Conservation (phyloP, 2,113 vertebrate species). For the Pedetes capensis region DNA sequence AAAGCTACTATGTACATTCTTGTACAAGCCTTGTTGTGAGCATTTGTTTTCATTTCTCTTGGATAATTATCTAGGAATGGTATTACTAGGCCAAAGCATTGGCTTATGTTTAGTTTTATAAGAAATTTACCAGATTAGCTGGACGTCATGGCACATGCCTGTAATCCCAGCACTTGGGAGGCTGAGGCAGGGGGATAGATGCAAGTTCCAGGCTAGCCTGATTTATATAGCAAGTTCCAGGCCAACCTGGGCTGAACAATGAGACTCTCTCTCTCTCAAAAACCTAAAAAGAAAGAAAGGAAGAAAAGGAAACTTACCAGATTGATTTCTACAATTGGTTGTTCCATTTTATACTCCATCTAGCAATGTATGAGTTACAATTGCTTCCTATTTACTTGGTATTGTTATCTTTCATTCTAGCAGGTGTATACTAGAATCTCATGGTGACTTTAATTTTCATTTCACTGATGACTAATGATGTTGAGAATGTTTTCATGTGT, state of each 20-base stretch:
- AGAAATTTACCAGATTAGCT: conserved; percentile 4
- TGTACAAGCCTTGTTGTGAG: neutral
- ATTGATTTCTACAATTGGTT: neutral
- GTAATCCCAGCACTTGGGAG: too few species aligned
- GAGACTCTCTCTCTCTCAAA: too few species aligned
- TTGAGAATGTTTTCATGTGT: neutral
- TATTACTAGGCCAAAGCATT: conserved; percentile 11
- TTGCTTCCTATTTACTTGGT: neutral
- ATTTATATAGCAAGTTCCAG: too few species aligned
- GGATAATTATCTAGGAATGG: neutral
- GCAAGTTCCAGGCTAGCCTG: too few species aligned
- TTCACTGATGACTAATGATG: neutral
- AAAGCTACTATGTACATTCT: conserved; percentile 8
- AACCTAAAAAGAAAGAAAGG: too few species aligned
- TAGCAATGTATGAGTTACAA: neutral
- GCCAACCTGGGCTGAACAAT: too few species aligned
- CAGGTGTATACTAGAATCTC: neutral
- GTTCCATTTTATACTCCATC: neutral
- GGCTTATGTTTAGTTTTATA: conserved; percentile 27
- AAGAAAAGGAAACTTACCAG: too few species aligned
- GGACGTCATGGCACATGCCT: too few species aligned
- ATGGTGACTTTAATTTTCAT: conserved; percentile 20
- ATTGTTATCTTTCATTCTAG: conserved; percentile 8
- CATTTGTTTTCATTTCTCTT: conserved; percentile 41
- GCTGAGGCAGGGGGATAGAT: too few species aligned